These are phyloP conservation scores for Sprattus sprattus DNA, from an alignment of 2,113 vertebrate genomes.

Conservation along the genomic window DNA sequence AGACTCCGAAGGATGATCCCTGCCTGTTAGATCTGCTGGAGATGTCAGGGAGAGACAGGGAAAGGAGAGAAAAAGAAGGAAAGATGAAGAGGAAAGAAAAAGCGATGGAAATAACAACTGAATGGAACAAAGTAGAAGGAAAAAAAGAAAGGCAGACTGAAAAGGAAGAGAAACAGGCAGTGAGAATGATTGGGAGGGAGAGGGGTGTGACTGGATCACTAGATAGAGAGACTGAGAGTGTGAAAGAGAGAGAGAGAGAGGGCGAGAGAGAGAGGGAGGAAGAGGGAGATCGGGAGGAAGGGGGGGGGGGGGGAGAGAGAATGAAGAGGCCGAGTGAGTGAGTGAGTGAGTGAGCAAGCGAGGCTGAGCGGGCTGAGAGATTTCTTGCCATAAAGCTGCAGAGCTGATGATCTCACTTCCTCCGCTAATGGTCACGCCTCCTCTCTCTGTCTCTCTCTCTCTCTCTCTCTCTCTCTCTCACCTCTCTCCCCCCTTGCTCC, in stretches of 20 bases:
- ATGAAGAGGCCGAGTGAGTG: neutral
- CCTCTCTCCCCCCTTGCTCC: conserved; percentile 9
- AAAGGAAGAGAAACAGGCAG: no score
- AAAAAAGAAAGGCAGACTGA: no score
- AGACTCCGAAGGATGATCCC: conserved; percentile 25
- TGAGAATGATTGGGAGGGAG: conserved; percentile 26
- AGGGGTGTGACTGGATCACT: conserved; percentile 34
- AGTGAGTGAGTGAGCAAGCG: neutral
- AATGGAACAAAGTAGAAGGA: neutral
- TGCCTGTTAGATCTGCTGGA: conserved; percentile 28
- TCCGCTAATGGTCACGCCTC: conserved; percentile 27
- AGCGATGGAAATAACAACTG: neutral
- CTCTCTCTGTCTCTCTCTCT: conserved; percentile 8
- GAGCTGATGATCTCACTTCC: conserved; percentile 23
- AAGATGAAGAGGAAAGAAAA: neutral
- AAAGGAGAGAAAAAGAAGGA: neutral
- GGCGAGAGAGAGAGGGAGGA: neutral
- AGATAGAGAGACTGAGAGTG: neutral
- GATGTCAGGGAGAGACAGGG: neutral
- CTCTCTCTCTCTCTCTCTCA: conserved; percentile 26
- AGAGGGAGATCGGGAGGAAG: neutral
- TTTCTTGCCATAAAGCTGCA: conserved; percentile 12
- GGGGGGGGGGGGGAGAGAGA: neutral
- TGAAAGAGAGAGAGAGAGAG: neutral
- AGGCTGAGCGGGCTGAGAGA: conserved; percentile 34